phyloP scores from a whole-genome alignment of 2,113 vertebrate genomes.

The Sylvilagus bachmani region DNA sequence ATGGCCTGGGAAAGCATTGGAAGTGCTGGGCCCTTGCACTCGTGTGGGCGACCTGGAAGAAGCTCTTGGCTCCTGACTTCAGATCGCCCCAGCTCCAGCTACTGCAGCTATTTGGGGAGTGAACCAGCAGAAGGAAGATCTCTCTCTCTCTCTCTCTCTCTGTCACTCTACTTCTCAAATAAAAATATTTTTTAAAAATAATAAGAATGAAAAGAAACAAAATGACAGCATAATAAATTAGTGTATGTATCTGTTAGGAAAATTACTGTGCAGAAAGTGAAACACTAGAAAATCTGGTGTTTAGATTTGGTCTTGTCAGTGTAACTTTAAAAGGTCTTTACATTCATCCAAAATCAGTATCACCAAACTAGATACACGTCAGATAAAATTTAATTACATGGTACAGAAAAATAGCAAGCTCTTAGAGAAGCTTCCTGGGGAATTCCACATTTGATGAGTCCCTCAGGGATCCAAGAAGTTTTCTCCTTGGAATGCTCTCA shows the following conservation, averaged over 20 bases:
- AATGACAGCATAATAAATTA: neutral
- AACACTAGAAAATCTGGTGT: neutral
- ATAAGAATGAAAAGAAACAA: slow-evolving; percentile 7
- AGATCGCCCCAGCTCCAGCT: too few species aligned
- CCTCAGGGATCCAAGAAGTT: neutral
- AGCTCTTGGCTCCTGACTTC: too few species aligned
- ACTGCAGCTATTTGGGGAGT: too few species aligned
- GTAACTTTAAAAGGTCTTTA: neutral
- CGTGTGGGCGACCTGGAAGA: too few species aligned
- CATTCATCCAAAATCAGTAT: slow-evolving; percentile 1
- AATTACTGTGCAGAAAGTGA: neutral
- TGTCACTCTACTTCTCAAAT: too few species aligned
- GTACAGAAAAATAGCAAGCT: neutral
- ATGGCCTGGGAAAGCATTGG: too few species aligned
- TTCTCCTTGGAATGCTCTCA: slow-evolving; percentile 36
- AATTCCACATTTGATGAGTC: neutral
- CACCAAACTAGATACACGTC: neutral
- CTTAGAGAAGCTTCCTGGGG: slow-evolving; percentile 20
- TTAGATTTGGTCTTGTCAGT: neutral
- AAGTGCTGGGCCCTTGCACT: too few species aligned
- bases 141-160: too few species aligned
- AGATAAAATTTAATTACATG: slow-evolving; percentile 8
- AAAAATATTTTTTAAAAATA: neutral
- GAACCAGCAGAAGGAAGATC: too few species aligned
- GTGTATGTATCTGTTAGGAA: neutral